A percentile compares a stretch with the other conserved stretches of the same genome.
Conservation (phyloP, 2,797 vertebrate species). For the Allobates femoralis region DNA sequence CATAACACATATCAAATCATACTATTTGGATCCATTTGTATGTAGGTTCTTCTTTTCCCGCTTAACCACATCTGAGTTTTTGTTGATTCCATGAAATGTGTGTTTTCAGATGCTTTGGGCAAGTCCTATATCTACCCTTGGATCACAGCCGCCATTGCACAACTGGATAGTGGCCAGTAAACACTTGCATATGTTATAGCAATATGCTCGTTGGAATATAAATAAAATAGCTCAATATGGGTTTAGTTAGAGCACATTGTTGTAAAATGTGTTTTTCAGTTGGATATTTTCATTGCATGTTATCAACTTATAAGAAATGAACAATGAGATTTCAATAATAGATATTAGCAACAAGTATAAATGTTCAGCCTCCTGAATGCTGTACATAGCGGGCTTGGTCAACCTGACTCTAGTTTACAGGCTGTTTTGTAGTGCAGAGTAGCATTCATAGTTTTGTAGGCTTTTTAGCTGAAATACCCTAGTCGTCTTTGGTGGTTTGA, state of each 20-base stretch:
- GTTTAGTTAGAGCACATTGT: conserved; percentile 48
- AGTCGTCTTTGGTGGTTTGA: background rate
- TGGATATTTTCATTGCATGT: background rate
- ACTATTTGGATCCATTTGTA: conserved; percentile 1
- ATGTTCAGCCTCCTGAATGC: background rate
- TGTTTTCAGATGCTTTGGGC: conserved; percentile 43
- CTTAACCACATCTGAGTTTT: conserved; percentile 31
- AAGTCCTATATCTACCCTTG: background rate
- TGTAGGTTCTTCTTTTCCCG: conserved; percentile 19
- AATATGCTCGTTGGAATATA: conserved; percentile 36
- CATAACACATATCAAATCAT: conserved; percentile 32
- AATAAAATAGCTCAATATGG: conserved; percentile 51
- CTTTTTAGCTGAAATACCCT: background rate
- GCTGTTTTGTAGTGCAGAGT: background rate
- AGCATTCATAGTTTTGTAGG: background rate
- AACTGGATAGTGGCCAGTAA: conserved; percentile 29
- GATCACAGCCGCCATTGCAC: background rate
- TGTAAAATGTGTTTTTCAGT: background rate
- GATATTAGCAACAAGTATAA: background rate
- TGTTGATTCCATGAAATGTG: background rate
- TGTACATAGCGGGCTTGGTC: background rate
- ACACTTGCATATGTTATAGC: conserved; percentile 44
- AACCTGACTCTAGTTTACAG: background rate
- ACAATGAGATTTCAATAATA: background rate
- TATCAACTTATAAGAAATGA: background rate